A percentile compares a stretch with the other conserved stretches of the same genome.
These are phyloP conservation scores for Dendrocopos noguchii DNA, from an alignment of 2,113 vertebrate species.

Conservation along the genomic window DNA sequence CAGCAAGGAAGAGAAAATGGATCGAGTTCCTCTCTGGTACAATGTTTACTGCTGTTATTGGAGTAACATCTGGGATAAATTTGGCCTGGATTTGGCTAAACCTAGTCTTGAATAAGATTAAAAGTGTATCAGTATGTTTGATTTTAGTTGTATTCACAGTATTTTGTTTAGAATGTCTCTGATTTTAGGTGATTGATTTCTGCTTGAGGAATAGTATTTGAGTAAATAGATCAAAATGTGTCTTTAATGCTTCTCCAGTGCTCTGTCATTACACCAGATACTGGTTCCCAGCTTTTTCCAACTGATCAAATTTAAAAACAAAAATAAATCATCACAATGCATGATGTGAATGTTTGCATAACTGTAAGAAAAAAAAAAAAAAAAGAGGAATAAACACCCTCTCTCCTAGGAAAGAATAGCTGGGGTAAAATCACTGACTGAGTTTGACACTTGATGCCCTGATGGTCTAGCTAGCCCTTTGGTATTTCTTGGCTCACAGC, in stretches of 20 bases:
- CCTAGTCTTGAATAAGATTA: neutral
- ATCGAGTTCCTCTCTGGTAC: neutral
- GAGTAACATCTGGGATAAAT: neutral
- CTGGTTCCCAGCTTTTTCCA: neutral
- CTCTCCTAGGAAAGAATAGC: neutral
- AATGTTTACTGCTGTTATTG: neutral
- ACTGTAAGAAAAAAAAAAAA: neutral
- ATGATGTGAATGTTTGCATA: neutral
- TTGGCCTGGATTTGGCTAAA: neutral
- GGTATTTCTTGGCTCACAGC: neutral
- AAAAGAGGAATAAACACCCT: neutral
- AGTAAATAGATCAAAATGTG: neutral
- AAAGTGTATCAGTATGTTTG: neutral
- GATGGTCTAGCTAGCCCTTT: neutral
- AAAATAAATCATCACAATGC: rapidly evolving
- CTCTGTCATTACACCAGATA: neutral
- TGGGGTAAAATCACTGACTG: neutral
- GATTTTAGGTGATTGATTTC: neutral
- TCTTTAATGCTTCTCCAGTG: neutral
- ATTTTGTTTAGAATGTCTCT: neutral
- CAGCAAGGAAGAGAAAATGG: neutral
- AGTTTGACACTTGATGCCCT: too few species aligned
- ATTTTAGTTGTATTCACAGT: neutral
- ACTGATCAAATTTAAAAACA: neutral
- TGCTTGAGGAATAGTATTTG: neutral